These are phyloP conservation scores for Neosalanx taihuensis DNA, from an alignment of 2,797 vertebrate genomes.

Conservation along the genomic window DNA sequence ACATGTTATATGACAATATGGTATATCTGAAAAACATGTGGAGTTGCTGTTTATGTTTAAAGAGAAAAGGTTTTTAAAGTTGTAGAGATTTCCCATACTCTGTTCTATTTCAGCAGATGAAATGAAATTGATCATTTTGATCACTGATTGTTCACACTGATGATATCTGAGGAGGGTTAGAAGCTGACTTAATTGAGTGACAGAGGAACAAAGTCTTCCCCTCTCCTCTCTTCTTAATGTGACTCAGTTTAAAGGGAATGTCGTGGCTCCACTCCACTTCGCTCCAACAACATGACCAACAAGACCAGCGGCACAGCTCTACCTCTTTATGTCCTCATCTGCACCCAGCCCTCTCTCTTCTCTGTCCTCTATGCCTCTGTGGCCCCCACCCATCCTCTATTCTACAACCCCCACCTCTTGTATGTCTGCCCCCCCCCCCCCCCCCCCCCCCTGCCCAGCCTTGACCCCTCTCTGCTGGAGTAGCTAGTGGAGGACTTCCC, in stretches of 20 bases:
- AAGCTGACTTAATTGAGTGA: neutral
- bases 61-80: no score
- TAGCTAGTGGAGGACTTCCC: neutral
- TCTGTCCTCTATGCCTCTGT: neutral
- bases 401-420: neutral
- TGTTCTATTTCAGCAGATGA: neutral
- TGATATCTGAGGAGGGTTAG: neutral
- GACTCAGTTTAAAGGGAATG: neutral
- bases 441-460: neutral
- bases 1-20: no score
- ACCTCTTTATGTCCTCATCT: neutral
- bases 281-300: slow-evolving; percentile 1
- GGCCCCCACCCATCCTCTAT: neutral
- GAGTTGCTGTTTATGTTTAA: no score
- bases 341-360: neutral
- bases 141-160: neutral
- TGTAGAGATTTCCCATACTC: no score
- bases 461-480: neutral
- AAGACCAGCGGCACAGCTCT: neutral
- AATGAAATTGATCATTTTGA: neutral
- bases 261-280: slow-evolving; percentile 10
- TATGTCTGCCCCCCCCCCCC: neutral
- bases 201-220: neutral
- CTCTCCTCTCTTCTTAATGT: neutral
- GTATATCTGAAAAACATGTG: no score